phyloP scores from a whole-genome alignment of 2,113 vertebrate genomes.

The Candoia aspera region DNA sequence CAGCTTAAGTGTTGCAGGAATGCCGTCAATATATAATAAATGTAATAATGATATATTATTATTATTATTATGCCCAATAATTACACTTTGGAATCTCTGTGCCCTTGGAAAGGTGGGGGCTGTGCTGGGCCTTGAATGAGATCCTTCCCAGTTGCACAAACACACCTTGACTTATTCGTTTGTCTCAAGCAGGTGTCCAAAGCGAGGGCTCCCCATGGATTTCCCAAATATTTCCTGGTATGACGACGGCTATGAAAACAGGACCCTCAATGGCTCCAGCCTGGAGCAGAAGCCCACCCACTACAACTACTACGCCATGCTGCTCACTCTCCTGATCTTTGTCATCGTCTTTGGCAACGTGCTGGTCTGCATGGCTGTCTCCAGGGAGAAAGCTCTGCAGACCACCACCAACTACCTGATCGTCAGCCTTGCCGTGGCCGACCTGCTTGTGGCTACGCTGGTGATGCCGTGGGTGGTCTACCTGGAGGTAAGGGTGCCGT shows the following conservation, averaged over 20 bases:
- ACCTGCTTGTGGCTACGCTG: conserved; percentile 92
- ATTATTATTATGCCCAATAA: not conserved
- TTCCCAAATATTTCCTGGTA: conserved; percentile 88
- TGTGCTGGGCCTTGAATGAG: not conserved
- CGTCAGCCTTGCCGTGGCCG: conserved; percentile 94
- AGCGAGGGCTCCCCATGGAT: conserved; percentile 84
- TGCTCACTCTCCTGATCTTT: conserved; percentile 95
- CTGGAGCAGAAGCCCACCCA: conserved; percentile 77
- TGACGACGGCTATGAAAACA: conserved; percentile 79
- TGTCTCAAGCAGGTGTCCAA: conserved; percentile 58
- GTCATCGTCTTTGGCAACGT: conserved; percentile 97
- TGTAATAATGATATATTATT: not conserved
- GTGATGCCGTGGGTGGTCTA: conserved; percentile 99
- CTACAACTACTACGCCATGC: conserved; percentile 97
- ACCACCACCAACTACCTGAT: conserved; percentile 99
- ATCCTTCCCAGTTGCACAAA: not conserved
- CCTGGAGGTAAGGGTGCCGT: conserved; percentile 80
- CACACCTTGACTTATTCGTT: conserved; percentile 17
- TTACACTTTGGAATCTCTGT: not conserved
- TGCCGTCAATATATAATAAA: not conserved
- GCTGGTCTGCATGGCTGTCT: conserved; percentile 96
- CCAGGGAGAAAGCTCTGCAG: conserved; percentile 93
- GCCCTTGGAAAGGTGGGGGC: not conserved
- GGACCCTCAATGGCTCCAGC: conserved; percentile 79
- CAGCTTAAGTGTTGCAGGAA: not conserved